Conservation (phyloP, 1,140 invertebrate species). For the Atta colombica region DNA sequence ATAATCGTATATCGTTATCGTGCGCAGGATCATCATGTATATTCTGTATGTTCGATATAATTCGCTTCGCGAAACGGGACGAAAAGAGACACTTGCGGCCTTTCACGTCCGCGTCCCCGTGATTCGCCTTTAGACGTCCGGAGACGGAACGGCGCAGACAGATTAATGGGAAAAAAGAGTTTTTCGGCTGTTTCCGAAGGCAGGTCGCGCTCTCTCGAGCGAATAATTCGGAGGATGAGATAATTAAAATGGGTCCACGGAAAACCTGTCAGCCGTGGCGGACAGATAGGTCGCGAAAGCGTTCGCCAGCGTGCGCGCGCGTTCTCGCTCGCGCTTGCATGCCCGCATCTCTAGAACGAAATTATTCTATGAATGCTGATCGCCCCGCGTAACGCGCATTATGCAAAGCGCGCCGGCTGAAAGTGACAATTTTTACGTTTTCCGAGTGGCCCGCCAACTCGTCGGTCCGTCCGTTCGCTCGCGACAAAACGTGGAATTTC, state of each 20-base stretch:
- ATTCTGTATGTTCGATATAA: background rate
- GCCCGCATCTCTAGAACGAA: slow-evolving; percentile 76
- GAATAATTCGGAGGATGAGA: slow-evolving; percentile 81
- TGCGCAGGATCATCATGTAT: slow-evolving; percentile 6
- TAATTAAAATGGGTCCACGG: slow-evolving; percentile 82
- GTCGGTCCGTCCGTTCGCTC: slow-evolving; percentile 65
- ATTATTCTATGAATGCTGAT: slow-evolving; percentile 85
- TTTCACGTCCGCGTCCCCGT: slow-evolving; percentile 33
- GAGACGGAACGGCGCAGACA: slow-evolving; percentile 57
- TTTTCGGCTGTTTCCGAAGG: slow-evolving; percentile 63
- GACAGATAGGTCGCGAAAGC: slow-evolving; percentile 75
- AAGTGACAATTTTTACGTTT: slow-evolving; percentile 81
- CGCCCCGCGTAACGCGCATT: slow-evolving; percentile 76
- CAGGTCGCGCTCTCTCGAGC: slow-evolving; percentile 69
- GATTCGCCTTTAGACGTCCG: slow-evolving; percentile 45
- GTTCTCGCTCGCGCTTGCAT: slow-evolving; percentile 15
- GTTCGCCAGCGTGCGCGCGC: slow-evolving; percentile 30
- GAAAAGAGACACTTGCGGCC: slow-evolving; percentile 22
- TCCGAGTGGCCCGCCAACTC: slow-evolving; percentile 61
- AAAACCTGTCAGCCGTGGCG: slow-evolving; percentile 80
- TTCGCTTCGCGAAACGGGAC: slow-evolving; percentile 22
- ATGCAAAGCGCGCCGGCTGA: slow-evolving; percentile 77
- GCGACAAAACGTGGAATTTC: slow-evolving; percentile 80
- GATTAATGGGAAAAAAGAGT: slow-evolving; percentile 65
- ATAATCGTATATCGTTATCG: background rate